Evolutionary conservation across 2,888 invertebrate genomes (phyloP).

Genomic region (Tinea pellionella): DNA sequence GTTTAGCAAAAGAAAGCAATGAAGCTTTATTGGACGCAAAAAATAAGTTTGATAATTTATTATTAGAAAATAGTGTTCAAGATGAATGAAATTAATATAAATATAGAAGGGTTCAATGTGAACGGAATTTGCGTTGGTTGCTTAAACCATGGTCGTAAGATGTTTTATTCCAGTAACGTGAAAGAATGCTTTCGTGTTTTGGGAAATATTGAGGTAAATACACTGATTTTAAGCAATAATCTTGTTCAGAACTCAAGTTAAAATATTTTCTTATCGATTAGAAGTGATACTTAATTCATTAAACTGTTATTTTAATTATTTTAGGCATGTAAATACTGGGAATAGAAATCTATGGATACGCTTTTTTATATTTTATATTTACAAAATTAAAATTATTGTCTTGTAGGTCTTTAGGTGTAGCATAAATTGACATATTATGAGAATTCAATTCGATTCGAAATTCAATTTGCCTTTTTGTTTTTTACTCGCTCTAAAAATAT

Average conservation of each 20-base stretch:
- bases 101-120: constrained; percentile 61
- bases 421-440: no score
- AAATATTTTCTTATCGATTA: neutral
- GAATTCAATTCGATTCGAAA: no score
- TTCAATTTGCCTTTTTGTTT: no score
- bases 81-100: constrained; percentile 60
- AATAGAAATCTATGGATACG: neutral
- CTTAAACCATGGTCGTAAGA: constrained; percentile 52
- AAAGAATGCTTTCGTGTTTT: constrained; percentile 44
- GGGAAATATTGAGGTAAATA: constrained; percentile 53
- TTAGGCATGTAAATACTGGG: neutral
- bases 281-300: neutral
- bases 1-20: constrained; percentile 36
- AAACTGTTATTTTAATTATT: neutral
- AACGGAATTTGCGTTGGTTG: constrained; percentile 61
- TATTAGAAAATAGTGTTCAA: constrained; percentile 19
- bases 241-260: neutral
- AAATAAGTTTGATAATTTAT: constrained; percentile 26
- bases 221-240: neutral
- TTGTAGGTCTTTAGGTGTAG: no score
- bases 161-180: constrained; percentile 40
- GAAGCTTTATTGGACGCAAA: constrained; percentile 43
- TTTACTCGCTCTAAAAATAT: no score
- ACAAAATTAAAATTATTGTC: no score
- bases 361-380: neutral